Evolutionary conservation across 2,797 vertebrate genomes (phyloP), one percentile per base, ranked within the genome.

Genomic region (Danio kyathit): DNA sequence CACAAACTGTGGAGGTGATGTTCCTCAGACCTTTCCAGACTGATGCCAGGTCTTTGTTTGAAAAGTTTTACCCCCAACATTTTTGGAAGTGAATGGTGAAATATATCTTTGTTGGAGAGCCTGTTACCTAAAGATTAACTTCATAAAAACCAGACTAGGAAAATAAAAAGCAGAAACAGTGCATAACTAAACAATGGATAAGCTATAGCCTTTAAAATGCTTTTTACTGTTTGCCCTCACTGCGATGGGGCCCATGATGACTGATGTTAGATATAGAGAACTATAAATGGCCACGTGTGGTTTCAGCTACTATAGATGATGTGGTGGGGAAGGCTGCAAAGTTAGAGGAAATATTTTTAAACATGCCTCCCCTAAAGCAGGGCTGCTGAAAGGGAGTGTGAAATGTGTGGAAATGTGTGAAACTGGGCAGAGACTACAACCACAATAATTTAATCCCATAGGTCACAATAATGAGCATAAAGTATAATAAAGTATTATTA

Each of bases 201-300:
- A 3, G 6, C 69, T 5, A 40, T 29, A 29, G 9, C 41, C 9
- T 6, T 52, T 52, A 54, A 41, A 59, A 46, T 59, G 1, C 12
- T 60, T 59, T 48, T 74, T n/a, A 48, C 46, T 13, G 17, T 8
- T 16, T 29, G 41, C 54, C 5, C 19, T 5, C 13, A 46, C 40
- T 74, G 71, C 29, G 54, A 14, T 59, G 54, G 56, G 71, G 59
- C 56, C 54, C 59, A 48, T 74, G 13, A 60, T 56, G 46, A 5
- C 52, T 59, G 52, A 40, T 46, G 21, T 21, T 7, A 17, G 17
- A 21, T 16, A 9, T 29, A 29, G 5, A 46, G 59, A 13, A 11
- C 41, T 59, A 13, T 19, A 41, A n/a, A 16, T 17, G n/a, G 10
- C 51, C 51, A 49, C 21, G 59, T 38, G 12, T 17, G 29, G 21